These are phyloP conservation scores for Mesaphorura yosii DNA, from an alignment of 1,140 invertebrate species.

Conservation along the genomic window DNA sequence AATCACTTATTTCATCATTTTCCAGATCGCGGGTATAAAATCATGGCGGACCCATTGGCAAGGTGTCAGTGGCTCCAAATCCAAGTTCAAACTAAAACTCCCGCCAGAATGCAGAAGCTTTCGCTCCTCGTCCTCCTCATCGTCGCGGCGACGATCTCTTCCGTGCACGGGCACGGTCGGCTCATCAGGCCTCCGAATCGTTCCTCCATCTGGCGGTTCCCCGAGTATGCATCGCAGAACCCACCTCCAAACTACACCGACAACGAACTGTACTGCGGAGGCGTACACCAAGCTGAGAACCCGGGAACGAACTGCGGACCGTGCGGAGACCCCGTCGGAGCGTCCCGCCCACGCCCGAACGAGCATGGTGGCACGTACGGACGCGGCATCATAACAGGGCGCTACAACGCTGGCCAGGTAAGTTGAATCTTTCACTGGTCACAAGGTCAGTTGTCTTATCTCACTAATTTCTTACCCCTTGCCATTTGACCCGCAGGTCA, in stretches of 20 bases:
- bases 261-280: slow-evolving; percentile 35
- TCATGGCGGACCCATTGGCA: too few species aligned
- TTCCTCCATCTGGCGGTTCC: slow-evolving; percentile 55
- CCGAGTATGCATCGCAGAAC: slow-evolving; percentile 42
- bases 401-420: slow-evolving; percentile 4
- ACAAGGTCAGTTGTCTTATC: too few species aligned
- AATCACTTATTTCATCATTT: too few species aligned
- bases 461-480: too few species aligned
- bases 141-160: too few species aligned
- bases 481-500: too few species aligned
- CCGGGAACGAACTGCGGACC: neutral
- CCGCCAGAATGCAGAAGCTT: too few species aligned
- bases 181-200: slow-evolving; percentile 54
- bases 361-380: slow-evolving; percentile 11
- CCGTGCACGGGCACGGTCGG: slow-evolving; percentile 55
- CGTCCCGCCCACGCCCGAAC: slow-evolving; percentile 1
- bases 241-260: slow-evolving; percentile 59
- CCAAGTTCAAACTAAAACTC: too few species aligned
- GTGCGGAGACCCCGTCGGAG: slow-evolving; percentile 4
- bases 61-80: too few species aligned
- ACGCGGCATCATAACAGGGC: slow-evolving; percentile 4
- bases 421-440: slow-evolving; percentile 43
- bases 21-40: too few species aligned
- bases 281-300: neutral
- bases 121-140: too few species aligned